Evolutionary conservation across 2,797 vertebrate species (phyloP).

Genomic region (Nannoperca obscura): DNA sequence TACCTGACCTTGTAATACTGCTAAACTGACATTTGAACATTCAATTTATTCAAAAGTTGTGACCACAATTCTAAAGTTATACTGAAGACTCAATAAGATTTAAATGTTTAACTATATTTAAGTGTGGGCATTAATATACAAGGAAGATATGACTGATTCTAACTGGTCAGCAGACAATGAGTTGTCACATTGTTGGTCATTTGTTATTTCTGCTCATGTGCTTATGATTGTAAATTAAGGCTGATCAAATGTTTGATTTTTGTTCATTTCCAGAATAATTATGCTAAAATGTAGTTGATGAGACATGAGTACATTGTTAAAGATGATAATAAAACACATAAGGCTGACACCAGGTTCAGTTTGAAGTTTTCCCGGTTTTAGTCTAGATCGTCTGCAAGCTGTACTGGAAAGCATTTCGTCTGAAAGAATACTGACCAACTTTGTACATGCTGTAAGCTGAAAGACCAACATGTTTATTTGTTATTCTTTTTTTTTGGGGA

Average conservation of each 20-base stretch:
- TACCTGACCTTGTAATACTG: constrained; percentile 1
- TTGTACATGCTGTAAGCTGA: not conserved
- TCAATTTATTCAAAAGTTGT: not conserved
- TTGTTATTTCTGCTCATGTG: not conserved
- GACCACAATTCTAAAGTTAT: not conserved
- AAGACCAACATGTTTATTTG: not conserved
- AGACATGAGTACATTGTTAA: not conserved
- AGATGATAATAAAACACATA: not conserved
- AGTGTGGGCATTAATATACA: not conserved
- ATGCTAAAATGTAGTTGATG: not conserved
- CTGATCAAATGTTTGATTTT: not conserved
- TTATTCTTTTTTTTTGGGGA: not conserved
- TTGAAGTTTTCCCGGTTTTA: not conserved
- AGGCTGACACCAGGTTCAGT: not conserved
- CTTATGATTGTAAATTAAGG: not conserved
- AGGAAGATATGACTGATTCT: not conserved
- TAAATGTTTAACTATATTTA: not conserved
- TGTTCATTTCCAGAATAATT: not conserved
- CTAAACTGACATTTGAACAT: not conserved
- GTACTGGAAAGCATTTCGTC: not conserved
- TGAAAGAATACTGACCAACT: not conserved
- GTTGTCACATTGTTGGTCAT: not conserved
- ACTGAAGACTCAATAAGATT: not conserved
- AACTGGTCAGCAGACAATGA: not conserved
- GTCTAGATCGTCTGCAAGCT: not conserved